Evolutionary conservation across 2,113 vertebrate genomes (phyloP), one percentile per base, ranked within the genome.

Genomic region (Falco punctatus): DNA sequence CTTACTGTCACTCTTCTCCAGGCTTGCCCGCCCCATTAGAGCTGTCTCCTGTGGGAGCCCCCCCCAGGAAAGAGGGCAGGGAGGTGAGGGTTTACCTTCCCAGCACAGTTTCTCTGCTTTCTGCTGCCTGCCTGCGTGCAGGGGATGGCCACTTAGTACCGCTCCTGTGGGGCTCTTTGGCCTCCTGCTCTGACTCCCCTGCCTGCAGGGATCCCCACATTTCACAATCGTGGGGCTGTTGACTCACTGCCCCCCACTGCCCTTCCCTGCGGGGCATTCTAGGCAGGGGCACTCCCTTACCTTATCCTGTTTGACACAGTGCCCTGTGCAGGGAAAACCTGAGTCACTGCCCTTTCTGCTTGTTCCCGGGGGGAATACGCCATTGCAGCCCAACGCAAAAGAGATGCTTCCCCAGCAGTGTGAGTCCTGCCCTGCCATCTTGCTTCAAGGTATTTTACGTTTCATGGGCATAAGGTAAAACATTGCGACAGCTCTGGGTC

Each of bases 71-170:
- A 28, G 49, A 49, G 72, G 38, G 33, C 33, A 28, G 65, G 14
- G 52, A 13, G 11, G 0, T 2, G 16, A 9, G 21, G 3, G 5
- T 48, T 10, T 17, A 5, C 28, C 40, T 2, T 5, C 33, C 9
- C 10, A 38, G 16, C 20, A 22, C 1, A 2, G 19, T 42, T 35
- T 4, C 80, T 46, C 22, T 48, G 32, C 17, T 21, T 58, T 13
- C 35, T 20, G 12, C 75, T 40, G 26, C 0, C 9, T 27, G 11
- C 23, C 2, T 15, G 23, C 13, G 7, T 44, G 64, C 44, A 12
- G 46, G 2, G 3, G 9, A 42, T 15, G 46, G 51, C 61, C 30
- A 1, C 42, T 4, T 3, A 1, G 28, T 2, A 1, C 46, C 35
- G 61, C 13, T n/a, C 3, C 0, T 3, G 55, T 4, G 27, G 24